These are phyloP conservation scores for Epinotia bilunana DNA, from an alignment of 2,888 invertebrate genomes.

Conservation along the genomic window DNA sequence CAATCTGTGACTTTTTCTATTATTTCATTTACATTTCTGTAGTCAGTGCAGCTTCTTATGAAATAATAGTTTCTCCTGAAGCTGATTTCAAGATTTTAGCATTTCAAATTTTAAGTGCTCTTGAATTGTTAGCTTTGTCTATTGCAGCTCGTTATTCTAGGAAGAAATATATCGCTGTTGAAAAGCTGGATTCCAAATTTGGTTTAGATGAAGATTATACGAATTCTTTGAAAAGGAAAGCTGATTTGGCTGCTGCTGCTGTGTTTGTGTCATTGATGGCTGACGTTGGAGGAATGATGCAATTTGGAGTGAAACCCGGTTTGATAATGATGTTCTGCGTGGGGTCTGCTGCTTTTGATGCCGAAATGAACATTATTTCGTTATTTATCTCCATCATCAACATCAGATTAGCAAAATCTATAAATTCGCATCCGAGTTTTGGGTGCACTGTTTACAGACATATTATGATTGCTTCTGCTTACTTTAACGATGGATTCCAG, in stretches of 20 bases:
- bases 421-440: slow-evolving; percentile 48
- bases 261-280: slow-evolving; percentile 51
- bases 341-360: slow-evolving; percentile 62
- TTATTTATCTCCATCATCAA: slow-evolving; percentile 64
- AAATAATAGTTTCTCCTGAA: slow-evolving; percentile 49
- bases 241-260: slow-evolving; percentile 46
- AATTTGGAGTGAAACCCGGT: slow-evolving; percentile 47
- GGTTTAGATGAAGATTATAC: slow-evolving; percentile 51
- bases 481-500: slow-evolving; percentile 64
- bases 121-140: slow-evolving; percentile 54
- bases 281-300: slow-evolving; percentile 56
- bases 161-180: slow-evolving; percentile 53
- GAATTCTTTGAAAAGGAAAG: slow-evolving; percentile 47
- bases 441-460: slow-evolving; percentile 65
- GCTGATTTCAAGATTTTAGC: slow-evolving; percentile 41
- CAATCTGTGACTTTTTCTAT: slow-evolving; percentile 55
- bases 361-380: slow-evolving; percentile 62
- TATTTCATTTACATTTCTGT: slow-evolving; percentile 37
- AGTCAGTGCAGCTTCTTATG: slow-evolving; percentile 47
- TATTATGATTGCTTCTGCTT: slow-evolving; percentile 59
- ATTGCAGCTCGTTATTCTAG: slow-evolving; percentile 50
- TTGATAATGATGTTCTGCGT: slow-evolving; percentile 53
- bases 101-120: slow-evolving; percentile 52
- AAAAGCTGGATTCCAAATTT: slow-evolving; percentile 62
- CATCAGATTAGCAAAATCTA: slow-evolving; percentile 57